Base-by-base conservation (phyloP, 2,888 invertebrate genomes). In the Cataglyphis cursor region DNA sequence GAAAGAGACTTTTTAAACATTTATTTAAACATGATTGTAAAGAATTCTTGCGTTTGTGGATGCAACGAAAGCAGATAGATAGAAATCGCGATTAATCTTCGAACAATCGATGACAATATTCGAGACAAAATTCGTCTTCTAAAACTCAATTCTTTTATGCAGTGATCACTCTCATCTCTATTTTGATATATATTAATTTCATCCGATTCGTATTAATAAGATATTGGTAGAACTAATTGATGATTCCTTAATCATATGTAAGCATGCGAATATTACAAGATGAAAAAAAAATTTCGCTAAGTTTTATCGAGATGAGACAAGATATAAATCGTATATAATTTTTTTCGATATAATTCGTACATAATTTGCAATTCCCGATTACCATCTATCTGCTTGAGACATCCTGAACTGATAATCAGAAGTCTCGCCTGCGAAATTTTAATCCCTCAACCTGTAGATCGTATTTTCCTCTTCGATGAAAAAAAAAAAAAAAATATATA, bases 401-500 rank as follows among this genome's bases (percentile, higher is more conserved):
- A 18, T 18, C 28, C 28, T n/a, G 51, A 48, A 41, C 41, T 18
- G 57, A 44, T 28, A 24, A 54, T 18, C 38, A 24, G 6, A 51
- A 28, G 24, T 51, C 51, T 24, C 51, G 62, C 21, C 59, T 18
- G 38, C 44, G 78, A 44, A 41, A 59, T 73, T 59, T 78, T 59
- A 44, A 73, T 78, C 59, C 74, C 73, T 59, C 44, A 57, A 59
- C 57, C 74, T 9, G 74, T 78, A n/a, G 78, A 35, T 41, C 73
- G 35, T 72, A 62, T 38, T 38, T 62, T 78, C 31, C 68, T 73
- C 24, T 70, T 59, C 28, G 44, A 31, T 24, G 35, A 59, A 73
- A 51, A 64, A 59, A 59, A n/a, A 73, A 38, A 35, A 35, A 35
- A 35, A 35, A 35, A 35, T 0, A 35, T 6, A 35, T 5, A 70